Base-by-base conservation (phyloP, 2,888 invertebrate genomes). In the Imbricaverruca yamaguchii region DNA sequence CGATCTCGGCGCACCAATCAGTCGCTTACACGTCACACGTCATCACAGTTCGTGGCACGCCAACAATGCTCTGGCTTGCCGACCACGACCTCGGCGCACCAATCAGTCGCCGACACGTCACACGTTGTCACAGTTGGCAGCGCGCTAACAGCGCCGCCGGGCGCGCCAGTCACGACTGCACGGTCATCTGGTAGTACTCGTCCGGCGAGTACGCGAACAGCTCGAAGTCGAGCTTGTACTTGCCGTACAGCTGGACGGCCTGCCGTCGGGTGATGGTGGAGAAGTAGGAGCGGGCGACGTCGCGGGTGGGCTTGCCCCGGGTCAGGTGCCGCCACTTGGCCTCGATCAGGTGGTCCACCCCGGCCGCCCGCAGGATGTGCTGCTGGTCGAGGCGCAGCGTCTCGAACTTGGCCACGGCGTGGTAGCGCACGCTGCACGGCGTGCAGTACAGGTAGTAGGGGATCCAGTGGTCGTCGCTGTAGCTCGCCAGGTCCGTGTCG, bases 151-250 rank as follows among this genome's bases (percentile, higher is more conserved):
- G n/a, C n/a, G n/a, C n/a, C n/a, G n/a, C n/a, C n/a, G n/a, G 39
- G 39, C 39, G 39, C 39, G 39, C 39, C 39, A 39, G 4, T 39
- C 39, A 39, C 39, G 39, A 39, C 39, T 39, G n/a, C 65, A 65
- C 9, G 13, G 69, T 69, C 69, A 69, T 69, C 69, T 39, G 25
- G 39, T 12, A 69, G 39, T 81, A 81, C 84, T 83, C 82, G 57
- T 82, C 81, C 21, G 83, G 55, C 25, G 80, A 80, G 87, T 96
- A 96, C 86, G 93, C 93, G 89, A 96, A 96, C 83, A 96, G 89
- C 86, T 92, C 91, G 87, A 95, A 95, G 88, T 96, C 96, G 86
- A 93, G 91, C 92, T 90, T 92, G 87, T 94, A 96, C 85, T 95
- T 91, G 84, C 92, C 91, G 86, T 93, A 93, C 56, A 96, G 90